Conservation (phyloP, 2,113 vertebrate species). For the Ornithorhynchus anatinus region DNA sequence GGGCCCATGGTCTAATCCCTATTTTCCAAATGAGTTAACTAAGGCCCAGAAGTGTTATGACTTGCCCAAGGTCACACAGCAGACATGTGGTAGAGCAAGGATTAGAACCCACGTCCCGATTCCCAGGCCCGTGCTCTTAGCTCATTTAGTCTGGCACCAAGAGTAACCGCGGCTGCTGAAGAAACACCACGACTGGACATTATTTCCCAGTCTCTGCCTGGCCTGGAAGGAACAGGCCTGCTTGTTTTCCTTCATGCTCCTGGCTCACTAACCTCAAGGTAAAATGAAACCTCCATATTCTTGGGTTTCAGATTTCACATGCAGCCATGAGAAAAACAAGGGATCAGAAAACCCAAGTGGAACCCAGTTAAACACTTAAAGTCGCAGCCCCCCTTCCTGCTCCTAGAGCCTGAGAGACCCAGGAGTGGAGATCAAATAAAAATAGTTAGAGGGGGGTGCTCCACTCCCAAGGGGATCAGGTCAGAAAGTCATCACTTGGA, state of each 20-base stretch:
- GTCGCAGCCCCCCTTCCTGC: rapidly evolving
- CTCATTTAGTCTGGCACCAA: not conserved
- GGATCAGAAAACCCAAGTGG: not conserved
- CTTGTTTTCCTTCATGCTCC: rapidly evolving
- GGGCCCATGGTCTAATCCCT: no score
- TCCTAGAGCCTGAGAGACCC: no score
- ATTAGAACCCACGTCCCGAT: no score
- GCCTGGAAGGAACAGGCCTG: rapidly evolving
- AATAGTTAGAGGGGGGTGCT: rapidly evolving
- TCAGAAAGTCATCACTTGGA: not conserved
- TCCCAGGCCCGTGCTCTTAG: no score
- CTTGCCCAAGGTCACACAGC: no score
- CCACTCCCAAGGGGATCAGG: not conserved
- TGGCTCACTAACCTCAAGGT: not conserved
- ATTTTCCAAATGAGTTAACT: no score
- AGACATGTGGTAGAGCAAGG: no score
- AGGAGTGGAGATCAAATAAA: not conserved
- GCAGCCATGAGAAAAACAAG: not conserved
- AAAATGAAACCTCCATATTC: not conserved
- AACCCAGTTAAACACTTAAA: not conserved
- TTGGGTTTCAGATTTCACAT: not conserved
- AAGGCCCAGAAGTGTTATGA: no score
- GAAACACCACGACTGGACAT: not conserved
- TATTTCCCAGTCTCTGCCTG: not conserved
- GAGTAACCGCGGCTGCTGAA: not conserved